Conservation (phyloP, 1,140 invertebrate species). For the Monomorium pharaonis region DNA sequence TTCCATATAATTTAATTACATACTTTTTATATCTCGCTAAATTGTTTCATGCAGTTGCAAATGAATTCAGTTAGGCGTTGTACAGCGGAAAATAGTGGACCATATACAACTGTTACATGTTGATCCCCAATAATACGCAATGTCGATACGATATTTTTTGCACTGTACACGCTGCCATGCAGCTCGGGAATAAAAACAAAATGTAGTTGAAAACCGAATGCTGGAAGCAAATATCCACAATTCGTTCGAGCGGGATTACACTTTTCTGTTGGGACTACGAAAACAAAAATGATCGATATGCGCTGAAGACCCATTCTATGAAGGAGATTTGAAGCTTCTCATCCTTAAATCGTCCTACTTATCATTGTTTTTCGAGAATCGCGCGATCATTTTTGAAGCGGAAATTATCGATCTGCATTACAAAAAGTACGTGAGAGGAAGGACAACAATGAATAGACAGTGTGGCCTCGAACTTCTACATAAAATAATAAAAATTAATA, state of each 20-base stretch:
- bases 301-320: background rate
- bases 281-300: conserved; percentile 48
- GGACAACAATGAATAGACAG: background rate
- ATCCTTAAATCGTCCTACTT: conserved; percentile 20
- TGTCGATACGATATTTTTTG: conserved; percentile 51
- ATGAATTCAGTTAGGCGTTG: conserved; percentile 49
- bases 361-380: conserved; percentile 31
- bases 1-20: background rate
- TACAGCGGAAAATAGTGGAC: background rate
- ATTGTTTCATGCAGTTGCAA: conserved; percentile 44
- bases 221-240: conserved; percentile 45
- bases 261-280: background rate
- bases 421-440: background rate
- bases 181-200: conserved; percentile 40
- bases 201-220: conserved; percentile 52
- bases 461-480: background rate
- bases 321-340: conserved; percentile 15
- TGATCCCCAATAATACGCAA: conserved; percentile 43
- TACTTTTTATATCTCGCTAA: conserved; percentile 22
- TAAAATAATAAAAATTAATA: background rate
- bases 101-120: conserved; percentile 32
- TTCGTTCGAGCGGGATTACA: conserved; percentile 33
- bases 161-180: background rate
- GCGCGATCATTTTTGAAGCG: conserved; percentile 6
- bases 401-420: conserved; percentile 39